Conservation (phyloP, 1,140 invertebrate species). For the Drosophila virilis region DNA sequence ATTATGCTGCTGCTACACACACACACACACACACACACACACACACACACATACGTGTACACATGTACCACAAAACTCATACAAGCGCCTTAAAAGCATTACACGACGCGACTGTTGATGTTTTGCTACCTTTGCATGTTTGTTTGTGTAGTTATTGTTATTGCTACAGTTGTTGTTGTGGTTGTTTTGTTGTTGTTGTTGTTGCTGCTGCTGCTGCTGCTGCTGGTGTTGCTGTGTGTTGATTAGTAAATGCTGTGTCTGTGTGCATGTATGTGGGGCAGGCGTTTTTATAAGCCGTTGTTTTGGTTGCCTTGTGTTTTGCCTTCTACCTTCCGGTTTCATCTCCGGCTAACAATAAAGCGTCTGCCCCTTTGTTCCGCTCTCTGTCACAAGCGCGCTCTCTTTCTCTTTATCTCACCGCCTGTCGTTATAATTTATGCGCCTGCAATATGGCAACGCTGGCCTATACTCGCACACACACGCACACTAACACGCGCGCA, state of each 20-base stretch:
- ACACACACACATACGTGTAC: conserved; percentile 1
- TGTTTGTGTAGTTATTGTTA: conserved; percentile 58
- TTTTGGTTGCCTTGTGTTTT: conserved; percentile 61
- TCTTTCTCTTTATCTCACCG: conserved; percentile 16
- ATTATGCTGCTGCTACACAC: conserved; percentile 47
- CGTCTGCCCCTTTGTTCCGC: conserved; percentile 40
- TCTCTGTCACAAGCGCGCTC: conserved; percentile 9
- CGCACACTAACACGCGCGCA: conserved; percentile 16
- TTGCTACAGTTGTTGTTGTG: conserved; percentile 32
- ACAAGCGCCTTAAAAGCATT: conserved; percentile 59
- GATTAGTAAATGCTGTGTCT: conserved; percentile 71
- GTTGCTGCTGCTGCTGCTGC: conserved; percentile 5
- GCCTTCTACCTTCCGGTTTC: conserved; percentile 76
- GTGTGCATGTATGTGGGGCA: conserved; percentile 23
- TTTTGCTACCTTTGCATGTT: conserved; percentile 58
- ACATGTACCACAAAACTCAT: conserved; percentile 33
- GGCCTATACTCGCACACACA: conserved; percentile 3
- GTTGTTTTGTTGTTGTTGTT: neutral
- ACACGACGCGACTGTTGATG: conserved; percentile 58
- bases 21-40: conserved; percentile 40
- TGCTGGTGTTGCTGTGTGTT: conserved; percentile 53
- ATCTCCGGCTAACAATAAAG: conserved; percentile 76
- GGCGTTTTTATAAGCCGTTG: conserved; percentile 61
- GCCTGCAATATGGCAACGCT: conserved; percentile 79
- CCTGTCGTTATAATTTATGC: conserved; percentile 75